A percentile compares a stretch with the other conserved stretches of the same genome.
Conservation (phyloP, 92 coral and sea anemone species). For the Epizoanthus ramosus region DNA sequence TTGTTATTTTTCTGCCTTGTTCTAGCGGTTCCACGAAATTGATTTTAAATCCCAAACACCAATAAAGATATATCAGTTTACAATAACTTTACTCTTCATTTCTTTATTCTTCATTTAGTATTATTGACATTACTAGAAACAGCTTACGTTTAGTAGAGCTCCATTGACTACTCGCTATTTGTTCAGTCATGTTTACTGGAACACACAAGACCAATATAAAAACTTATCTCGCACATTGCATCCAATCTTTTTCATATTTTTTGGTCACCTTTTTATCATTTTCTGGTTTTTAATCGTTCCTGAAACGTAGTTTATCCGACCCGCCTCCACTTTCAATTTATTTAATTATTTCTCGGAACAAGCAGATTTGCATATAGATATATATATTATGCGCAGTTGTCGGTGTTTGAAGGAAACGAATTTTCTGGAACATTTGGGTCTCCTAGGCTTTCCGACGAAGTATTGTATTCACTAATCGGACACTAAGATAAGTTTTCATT, state of each 20-base stretch:
- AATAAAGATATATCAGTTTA: conserved; percentile 7
- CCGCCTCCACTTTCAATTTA: conserved; percentile 10
- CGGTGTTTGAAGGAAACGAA: background rate
- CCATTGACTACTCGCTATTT: background rate
- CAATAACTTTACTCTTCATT: conserved; percentile 8
- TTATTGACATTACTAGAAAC: conserved; percentile 13
- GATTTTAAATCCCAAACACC: background rate
- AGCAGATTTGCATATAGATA: conserved; percentile 11
- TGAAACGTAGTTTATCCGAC: conserved; percentile 12
- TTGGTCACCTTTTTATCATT: background rate
- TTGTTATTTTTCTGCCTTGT: background rate
- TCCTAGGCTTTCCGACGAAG: conserved; percentile 6
- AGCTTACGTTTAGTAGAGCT: background rate
- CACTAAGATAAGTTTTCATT: background rate
- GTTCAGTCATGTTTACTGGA: background rate
- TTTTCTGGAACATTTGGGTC: conserved; percentile 1
- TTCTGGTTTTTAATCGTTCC: conserved; percentile 17
- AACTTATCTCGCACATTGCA: background rate
- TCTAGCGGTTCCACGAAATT: conserved; percentile 3
- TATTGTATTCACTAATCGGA: background rate
- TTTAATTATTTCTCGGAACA: conserved; percentile 18
- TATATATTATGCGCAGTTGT: background rate
- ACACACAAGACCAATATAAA: background rate
- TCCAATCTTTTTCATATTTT: background rate
- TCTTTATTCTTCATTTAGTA: conserved; percentile 11